A percentile compares a stretch with the other conserved stretches of the same genome.
These are phyloP conservation scores for Cistogaster globosa DNA, from an alignment of 2,888 invertebrate genomes.

Conservation along the genomic window DNA sequence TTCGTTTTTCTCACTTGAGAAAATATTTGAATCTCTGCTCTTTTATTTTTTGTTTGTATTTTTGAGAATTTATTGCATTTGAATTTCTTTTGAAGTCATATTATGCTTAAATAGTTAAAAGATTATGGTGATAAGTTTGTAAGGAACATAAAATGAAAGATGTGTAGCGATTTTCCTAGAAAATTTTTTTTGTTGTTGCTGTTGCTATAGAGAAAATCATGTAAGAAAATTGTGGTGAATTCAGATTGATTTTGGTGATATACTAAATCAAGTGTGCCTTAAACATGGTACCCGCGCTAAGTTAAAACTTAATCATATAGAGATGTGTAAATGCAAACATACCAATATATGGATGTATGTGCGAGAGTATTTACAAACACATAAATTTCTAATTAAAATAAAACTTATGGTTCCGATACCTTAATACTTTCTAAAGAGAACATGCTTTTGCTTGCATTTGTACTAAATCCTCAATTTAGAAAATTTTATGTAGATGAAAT, in stretches of 20 bases:
- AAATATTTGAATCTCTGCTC: conserved; percentile 44
- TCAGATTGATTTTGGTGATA: conserved; percentile 38
- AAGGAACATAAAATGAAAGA: conserved; percentile 9
- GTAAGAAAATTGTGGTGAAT: conserved; percentile 23
- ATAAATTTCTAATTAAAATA: no score
- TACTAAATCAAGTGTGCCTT: conserved; percentile 3
- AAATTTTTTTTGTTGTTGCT: conserved; percentile 15
- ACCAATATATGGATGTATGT: no score
- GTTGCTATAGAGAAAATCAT: conserved; percentile 13
- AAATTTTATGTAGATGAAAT: no score
- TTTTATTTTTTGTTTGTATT: conserved; percentile 9
- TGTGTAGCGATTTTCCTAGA: conserved; percentile 26
- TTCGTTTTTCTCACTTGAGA: conserved; percentile 61
- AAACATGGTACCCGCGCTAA: neutral
- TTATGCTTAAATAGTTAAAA: conserved; percentile 67
- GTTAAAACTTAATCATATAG: neutral
- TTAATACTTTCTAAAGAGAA: no score
- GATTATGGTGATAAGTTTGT: conserved; percentile 56
- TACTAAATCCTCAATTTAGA: no score
- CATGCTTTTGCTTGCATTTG: no score
- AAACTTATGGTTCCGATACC: no score
- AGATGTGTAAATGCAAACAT: neutral
- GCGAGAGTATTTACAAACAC: no score
- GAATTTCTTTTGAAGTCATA: conserved; percentile 65
- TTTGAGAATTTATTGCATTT: conserved; percentile 59